Evolutionary conservation across 2,113 vertebrate genomes (phyloP).

Genomic region (Diphyllodes magnificus): DNA sequence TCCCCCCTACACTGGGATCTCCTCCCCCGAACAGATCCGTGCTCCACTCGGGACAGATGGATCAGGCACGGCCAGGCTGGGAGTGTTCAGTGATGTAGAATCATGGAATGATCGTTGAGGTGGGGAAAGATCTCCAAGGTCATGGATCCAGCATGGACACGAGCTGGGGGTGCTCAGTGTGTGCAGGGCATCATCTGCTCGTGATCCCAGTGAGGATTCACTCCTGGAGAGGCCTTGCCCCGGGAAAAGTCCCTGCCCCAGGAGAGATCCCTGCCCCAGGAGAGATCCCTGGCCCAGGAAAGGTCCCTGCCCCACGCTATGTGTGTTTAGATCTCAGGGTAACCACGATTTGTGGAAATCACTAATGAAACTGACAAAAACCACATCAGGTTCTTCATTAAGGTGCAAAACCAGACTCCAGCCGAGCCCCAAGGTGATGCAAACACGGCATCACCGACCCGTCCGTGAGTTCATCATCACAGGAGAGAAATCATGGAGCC

Average conservation of each 20-base stretch:
- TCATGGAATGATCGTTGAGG: background rate
- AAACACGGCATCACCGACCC: accelerated
- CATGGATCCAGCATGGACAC: accelerated
- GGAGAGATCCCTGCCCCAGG: background rate
- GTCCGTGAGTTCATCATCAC: background rate
- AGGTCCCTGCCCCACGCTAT: accelerated
- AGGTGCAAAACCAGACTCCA: background rate
- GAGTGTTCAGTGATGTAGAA: accelerated
- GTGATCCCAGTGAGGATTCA: accelerated
- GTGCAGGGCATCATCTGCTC: background rate
- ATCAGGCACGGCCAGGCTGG: background rate
- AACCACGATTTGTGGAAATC: background rate
- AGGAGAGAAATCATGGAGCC: background rate
- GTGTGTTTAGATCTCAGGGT: background rate
- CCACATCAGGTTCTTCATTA: background rate
- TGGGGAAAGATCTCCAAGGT: background rate
- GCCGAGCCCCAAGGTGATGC: background rate
- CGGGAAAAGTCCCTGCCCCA: background rate
- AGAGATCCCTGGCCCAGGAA: accelerated
- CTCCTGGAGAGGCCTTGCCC: background rate
- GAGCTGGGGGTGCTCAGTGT: background rate
- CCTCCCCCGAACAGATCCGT: accelerated
- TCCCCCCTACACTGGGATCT: background rate
- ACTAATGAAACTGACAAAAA: background rate
- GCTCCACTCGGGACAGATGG: accelerated